Percentiles rank a stretch among this genome's conserved stretches.
phyloP scores from a whole-genome alignment of 2,888 invertebrate species.

The Ischnus inquisitorius region DNA sequence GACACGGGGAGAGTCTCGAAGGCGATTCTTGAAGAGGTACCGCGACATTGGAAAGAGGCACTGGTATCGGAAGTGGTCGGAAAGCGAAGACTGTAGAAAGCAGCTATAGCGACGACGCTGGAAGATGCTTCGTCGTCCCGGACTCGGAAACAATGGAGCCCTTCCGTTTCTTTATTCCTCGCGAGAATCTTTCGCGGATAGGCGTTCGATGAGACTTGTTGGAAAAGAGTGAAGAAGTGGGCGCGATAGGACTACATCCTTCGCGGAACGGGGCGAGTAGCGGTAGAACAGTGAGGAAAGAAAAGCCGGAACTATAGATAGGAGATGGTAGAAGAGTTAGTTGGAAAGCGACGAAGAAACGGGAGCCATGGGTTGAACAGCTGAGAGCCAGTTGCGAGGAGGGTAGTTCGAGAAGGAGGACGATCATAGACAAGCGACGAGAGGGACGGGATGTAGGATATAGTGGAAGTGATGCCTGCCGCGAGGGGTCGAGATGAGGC shows the following conservation, averaged over 20 bases:
- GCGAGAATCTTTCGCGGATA: constrained; percentile 22
- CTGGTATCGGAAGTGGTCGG: not conserved
- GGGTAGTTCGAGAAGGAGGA: constrained; percentile 38
- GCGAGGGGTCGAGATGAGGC: constrained; percentile 37
- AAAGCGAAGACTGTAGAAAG: constrained; percentile 8
- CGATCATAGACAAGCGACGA: constrained; percentile 41
- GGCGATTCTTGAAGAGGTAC: constrained; percentile 16
- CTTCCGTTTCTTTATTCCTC: constrained; percentile 64
- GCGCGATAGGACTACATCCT: constrained; percentile 6
- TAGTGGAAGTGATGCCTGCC: constrained; percentile 8
- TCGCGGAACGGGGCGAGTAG: constrained; percentile 11
- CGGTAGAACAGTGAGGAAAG: constrained; percentile 19
- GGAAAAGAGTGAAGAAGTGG: constrained; percentile 43
- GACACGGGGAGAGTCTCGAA: constrained; percentile 30
- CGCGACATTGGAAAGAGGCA: not conserved
- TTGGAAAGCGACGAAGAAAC: constrained; percentile 18
- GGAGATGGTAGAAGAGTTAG: constrained; percentile 19
- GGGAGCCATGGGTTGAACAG: constrained; percentile 27
- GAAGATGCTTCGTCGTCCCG: constrained; percentile 57
- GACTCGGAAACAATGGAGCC: constrained; percentile 71
- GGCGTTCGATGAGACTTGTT: constrained; percentile 59
- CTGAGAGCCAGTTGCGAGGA: constrained; percentile 43
- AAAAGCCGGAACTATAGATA: constrained; percentile 3
- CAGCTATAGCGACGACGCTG: constrained; percentile 4
- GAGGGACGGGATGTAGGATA: constrained; percentile 46